phyloP scores from a whole-genome alignment of 2,113 vertebrate species.

The Pachypanchax playfairii region DNA sequence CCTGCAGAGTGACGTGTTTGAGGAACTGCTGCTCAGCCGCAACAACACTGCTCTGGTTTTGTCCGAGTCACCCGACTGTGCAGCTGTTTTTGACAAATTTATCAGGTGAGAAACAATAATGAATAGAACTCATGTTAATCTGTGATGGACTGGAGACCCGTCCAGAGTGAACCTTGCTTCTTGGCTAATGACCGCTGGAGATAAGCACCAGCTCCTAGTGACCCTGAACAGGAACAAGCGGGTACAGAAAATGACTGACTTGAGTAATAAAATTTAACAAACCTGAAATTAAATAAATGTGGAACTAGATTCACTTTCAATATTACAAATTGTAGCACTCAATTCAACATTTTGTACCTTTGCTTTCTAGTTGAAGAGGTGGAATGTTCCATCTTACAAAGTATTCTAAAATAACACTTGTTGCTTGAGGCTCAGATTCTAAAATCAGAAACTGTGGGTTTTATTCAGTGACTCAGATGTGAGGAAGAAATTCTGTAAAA shows the following conservation, averaged over 20 bases:
- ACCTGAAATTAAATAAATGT: background rate
- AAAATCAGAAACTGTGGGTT: constrained; percentile 54
- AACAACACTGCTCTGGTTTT: constrained; percentile 78
- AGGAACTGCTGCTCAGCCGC: constrained; percentile 84
- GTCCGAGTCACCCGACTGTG: constrained; percentile 81
- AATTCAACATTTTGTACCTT: constrained; percentile 16
- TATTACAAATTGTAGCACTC: background rate
- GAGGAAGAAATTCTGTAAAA: constrained; percentile 17
- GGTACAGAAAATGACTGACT: too few relatives aligned
- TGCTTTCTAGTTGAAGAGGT: constrained; percentile 23
- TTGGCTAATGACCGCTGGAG: too few relatives aligned
- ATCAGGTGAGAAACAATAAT: constrained; percentile 83
- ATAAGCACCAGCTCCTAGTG: too few relatives aligned
- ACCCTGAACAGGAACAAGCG: too few relatives aligned
- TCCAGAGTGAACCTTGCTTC: too few relatives aligned
- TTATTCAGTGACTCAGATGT: constrained; percentile 56
- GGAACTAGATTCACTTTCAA: background rate
- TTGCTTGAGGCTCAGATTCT: constrained; percentile 31
- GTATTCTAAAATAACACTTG: constrained; percentile 50
- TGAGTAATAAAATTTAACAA: background rate
- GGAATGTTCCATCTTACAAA: constrained; percentile 20
- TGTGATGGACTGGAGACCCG: too few relatives aligned
- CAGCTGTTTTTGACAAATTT: constrained; percentile 91
- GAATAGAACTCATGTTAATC: too few relatives aligned
- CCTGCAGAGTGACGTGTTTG: constrained; percentile 90